Evolutionary conservation across 2,888 invertebrate genomes (phyloP), one percentile per base, ranked within the genome.

Genomic region (Ophioninae sp.): DNA sequence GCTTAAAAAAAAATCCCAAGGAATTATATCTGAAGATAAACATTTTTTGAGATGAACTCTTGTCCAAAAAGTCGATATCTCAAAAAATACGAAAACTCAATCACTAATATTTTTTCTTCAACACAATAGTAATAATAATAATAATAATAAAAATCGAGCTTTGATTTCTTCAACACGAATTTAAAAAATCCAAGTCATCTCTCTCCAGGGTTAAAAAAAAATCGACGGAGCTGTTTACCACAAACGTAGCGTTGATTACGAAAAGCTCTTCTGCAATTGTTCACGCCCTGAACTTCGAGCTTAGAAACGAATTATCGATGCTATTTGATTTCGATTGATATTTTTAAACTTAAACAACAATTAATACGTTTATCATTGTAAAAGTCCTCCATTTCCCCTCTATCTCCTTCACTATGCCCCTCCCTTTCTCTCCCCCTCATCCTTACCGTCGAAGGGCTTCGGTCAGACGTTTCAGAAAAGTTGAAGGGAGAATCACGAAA

Each of bases 341-440:
- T 30, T 30, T 30, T 22, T 1, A 39, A 73, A 61, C 30, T 30
- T 30, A 2, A 1, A 44, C 44, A 0, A 73, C 5, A 37, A n/a
- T 78, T 39, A 69, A 78, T 41, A 56, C 74, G 77, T 77, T 67
- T 63, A 80, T 80, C 80, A 76, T 41, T 59, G 20, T 59, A 37
- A 22, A 65, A 39, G 20, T 13, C 23, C 58, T 9, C 20, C 17
- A 37, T 9, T 30, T 20, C 22, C 44, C 58, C 8, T 30, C 30
- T 30, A 1, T 30, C 30, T 69, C 23, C 23, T 17, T 39, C 22
- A 0, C 17, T 44, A 51, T 6, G 13, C 5, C 51, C 51, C 17
- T 10, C 64, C 13, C 13, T 20, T 37, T 51, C 39, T 56, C 17
- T 37, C 39, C 23, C 51, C 58, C 10, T 8, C 63, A 6, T 6